Conservation (phyloP, 2,113 vertebrate genomes). For the Platysteira castanea region DNA sequence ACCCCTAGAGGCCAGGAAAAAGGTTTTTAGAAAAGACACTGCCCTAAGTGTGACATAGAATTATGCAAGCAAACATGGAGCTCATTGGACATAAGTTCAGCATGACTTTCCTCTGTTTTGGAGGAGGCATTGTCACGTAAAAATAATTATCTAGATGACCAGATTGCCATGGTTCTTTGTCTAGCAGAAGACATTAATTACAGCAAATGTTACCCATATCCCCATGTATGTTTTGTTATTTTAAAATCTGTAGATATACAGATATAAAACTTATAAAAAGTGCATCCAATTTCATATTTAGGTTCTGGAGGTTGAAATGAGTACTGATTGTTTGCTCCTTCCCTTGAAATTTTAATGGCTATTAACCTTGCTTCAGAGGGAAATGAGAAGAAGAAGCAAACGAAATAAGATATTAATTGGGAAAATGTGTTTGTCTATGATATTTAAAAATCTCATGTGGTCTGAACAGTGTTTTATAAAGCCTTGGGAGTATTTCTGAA, state of each 20-base stretch:
- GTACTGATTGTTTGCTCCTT: background rate
- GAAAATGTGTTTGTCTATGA: background rate
- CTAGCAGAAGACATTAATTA: background rate
- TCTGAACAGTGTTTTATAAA: background rate
- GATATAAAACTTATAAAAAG: background rate
- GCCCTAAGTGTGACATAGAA: background rate
- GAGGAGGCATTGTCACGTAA: background rate
- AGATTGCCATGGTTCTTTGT: background rate
- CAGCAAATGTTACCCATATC: background rate
- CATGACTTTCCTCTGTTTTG: background rate
- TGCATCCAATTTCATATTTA: background rate
- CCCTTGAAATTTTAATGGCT: background rate
- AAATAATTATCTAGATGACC: background rate
- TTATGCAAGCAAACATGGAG: background rate
- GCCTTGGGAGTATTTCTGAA: background rate
- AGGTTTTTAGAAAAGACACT: background rate
- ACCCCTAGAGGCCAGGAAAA: background rate
- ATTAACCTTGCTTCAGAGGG: background rate
- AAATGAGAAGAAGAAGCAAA: background rate
- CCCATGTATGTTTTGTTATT: background rate
- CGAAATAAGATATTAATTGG: background rate
- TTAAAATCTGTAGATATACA: background rate
- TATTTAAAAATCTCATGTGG: background rate
- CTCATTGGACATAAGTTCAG: background rate
- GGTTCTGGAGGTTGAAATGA: background rate